Evolutionary conservation across 2,888 invertebrate species (phyloP).

Genomic region (Lasius platythorax): DNA sequence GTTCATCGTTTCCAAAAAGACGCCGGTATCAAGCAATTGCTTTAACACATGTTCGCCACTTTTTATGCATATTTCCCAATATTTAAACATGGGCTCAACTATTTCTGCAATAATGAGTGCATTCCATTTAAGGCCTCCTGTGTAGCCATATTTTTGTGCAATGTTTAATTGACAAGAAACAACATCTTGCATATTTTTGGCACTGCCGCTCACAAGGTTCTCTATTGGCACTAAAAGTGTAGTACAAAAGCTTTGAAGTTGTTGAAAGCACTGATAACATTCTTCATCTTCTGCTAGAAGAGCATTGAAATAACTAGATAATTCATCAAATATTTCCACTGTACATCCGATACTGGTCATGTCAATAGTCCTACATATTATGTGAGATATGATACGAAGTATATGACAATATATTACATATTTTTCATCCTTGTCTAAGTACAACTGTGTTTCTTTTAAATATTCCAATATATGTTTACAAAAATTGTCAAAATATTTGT

Average conservation of each 20-base stretch:
- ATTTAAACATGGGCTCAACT: conserved; percentile 67
- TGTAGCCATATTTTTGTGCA: conserved; percentile 52
- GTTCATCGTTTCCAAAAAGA: conserved; percentile 65
- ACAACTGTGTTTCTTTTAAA: conserved; percentile 39
- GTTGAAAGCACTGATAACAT: conserved; percentile 67
- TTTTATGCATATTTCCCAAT: conserved; percentile 71
- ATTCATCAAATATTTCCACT: conserved; percentile 29
- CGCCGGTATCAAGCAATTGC: conserved; percentile 55
- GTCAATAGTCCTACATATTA: conserved; percentile 58
- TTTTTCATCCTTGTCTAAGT: conserved; percentile 60
- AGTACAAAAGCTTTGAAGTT: conserved; percentile 65
- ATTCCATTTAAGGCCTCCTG: conserved; percentile 59
- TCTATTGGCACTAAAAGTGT: conserved; percentile 68
- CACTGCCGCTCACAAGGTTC: conserved; percentile 42
- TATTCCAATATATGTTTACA: conserved; percentile 53
- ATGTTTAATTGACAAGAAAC: conserved; percentile 53
- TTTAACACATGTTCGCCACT: conserved; percentile 16
- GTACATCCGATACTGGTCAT: background rate
- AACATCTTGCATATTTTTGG: conserved; percentile 49
- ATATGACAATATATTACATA: conserved; percentile 59
- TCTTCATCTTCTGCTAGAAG: conserved; percentile 63
- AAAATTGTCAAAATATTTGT: conserved; percentile 59
- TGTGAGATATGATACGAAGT: conserved; percentile 58
- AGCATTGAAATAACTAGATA: conserved; percentile 57
- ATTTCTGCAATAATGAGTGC: conserved; percentile 61